Evolutionary conservation across 2,113 vertebrate genomes (phyloP).

Genomic region (Probosciger aterrimus): DNA sequence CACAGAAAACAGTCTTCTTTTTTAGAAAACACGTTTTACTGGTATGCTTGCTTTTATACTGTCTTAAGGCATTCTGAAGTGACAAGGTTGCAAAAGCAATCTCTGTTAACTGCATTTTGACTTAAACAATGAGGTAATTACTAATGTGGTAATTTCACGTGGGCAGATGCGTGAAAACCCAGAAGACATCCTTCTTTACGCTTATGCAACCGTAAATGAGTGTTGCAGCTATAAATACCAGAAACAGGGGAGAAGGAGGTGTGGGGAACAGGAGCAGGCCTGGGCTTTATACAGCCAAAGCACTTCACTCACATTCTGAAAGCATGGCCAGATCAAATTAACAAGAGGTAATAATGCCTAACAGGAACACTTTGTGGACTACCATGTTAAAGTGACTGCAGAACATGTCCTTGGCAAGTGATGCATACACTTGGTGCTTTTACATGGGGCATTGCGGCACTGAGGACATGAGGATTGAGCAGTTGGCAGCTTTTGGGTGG

Average conservation of each 20-base stretch:
- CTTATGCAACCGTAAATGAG: neutral
- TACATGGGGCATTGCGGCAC: fast-evolving
- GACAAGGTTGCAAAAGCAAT: neutral
- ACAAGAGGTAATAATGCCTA: neutral
- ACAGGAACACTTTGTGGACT: neutral
- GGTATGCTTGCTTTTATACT: neutral
- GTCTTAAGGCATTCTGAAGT: neutral
- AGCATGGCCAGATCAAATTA: neutral
- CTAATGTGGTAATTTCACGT: neutral
- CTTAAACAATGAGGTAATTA: neutral
- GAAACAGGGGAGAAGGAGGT: neutral
- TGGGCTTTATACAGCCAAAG: neutral
- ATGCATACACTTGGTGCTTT: fast-evolving
- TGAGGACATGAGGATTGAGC: neutral
- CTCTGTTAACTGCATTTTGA: neutral
- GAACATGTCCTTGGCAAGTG: neutral
- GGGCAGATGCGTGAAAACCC: neutral
- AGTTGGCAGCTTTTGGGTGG: neutral
- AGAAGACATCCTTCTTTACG: neutral
- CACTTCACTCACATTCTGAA: neutral
- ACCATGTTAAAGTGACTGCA: fast-evolving
- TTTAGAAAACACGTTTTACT: neutral
- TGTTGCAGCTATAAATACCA: neutral
- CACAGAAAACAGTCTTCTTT: neutral
- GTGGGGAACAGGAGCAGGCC: neutral